Percentiles rank a stretch among this genome's conserved stretches.
Evolutionary conservation across 2,888 invertebrate genomes (phyloP).

Genomic region (Petrophora chlorosata): DNA sequence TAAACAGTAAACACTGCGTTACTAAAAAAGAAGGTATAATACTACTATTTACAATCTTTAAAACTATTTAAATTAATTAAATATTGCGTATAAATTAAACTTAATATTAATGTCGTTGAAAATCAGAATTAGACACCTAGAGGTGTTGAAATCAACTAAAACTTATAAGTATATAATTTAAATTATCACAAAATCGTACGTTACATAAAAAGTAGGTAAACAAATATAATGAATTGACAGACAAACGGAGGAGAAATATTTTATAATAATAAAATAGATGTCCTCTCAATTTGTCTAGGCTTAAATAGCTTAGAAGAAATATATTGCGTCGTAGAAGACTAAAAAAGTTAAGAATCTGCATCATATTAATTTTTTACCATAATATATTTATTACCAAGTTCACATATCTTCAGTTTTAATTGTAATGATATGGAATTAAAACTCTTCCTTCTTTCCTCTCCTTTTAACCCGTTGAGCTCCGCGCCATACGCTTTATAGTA

Average conservation of each 20-base stretch:
- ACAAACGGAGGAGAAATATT: constrained; percentile 80
- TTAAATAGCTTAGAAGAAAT: too few species aligned
- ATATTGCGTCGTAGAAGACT: too few species aligned
- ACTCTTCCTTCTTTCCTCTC: too few species aligned
- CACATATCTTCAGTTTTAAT: too few species aligned
- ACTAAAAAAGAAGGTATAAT: constrained; percentile 11
- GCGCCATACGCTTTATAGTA: too few species aligned
- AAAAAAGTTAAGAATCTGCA: too few species aligned
- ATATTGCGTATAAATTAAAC: constrained; percentile 14
- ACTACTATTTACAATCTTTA: constrained; percentile 28
- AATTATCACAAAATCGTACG: constrained; percentile 59
- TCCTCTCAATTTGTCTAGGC: constrained; percentile 81
- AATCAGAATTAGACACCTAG: constrained; percentile 21
- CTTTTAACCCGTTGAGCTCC: too few species aligned
- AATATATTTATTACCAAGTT: too few species aligned
- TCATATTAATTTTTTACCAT: too few species aligned
- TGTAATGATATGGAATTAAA: too few species aligned
- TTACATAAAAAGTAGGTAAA: too few species aligned
- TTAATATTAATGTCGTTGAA: constrained; percentile 22
- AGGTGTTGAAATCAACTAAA: not conserved
- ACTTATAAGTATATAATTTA: not conserved
- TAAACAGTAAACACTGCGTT: not conserved
- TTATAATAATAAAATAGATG: constrained; percentile 71
- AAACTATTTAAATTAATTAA: constrained; percentile 11
- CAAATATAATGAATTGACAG: constrained; percentile 31